Evolutionary conservation across 2,888 invertebrate genomes (phyloP).

Genomic region (Scrobipalpa costella): DNA sequence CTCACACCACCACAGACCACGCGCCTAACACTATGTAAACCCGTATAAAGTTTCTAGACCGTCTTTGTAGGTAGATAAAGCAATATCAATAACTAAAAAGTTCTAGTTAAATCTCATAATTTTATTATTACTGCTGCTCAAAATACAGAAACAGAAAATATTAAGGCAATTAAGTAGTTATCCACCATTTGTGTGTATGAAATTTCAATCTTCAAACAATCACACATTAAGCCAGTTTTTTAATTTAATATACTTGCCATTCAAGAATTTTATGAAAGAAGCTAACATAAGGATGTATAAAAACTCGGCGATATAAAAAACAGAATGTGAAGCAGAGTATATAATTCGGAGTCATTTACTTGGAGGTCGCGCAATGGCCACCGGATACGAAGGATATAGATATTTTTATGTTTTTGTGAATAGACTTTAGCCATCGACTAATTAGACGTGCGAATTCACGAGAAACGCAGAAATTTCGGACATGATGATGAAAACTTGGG

Average conservation of each 20-base stretch:
- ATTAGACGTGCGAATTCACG: conserved; percentile 43
- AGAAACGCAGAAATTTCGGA: conserved; percentile 21
- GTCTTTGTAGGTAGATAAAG: neutral
- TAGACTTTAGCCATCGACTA: conserved; percentile 37
- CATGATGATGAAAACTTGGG: conserved; percentile 25
- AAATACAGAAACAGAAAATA: neutral
- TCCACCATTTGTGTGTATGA: neutral
- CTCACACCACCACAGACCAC: neutral
- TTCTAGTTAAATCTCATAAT: too few relatives aligned
- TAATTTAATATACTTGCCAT: neutral
- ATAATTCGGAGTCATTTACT: conserved; percentile 44
- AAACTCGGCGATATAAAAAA: neutral
- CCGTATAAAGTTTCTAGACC: neutral
- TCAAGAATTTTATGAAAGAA: neutral
- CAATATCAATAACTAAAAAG: neutral
- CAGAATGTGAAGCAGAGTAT: neutral
- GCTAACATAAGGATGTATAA: neutral
- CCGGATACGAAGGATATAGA: conserved; percentile 51
- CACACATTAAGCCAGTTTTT: neutral
- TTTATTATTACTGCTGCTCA: neutral
- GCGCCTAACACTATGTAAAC: neutral
- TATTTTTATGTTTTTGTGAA: conserved; percentile 46
- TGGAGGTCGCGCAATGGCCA: conserved; percentile 54
- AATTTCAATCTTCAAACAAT: neutral
- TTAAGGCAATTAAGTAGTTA: neutral